Base-by-base conservation (phyloP, 2,113 vertebrate genomes). In the Nothobranchius furzeri region DNA sequence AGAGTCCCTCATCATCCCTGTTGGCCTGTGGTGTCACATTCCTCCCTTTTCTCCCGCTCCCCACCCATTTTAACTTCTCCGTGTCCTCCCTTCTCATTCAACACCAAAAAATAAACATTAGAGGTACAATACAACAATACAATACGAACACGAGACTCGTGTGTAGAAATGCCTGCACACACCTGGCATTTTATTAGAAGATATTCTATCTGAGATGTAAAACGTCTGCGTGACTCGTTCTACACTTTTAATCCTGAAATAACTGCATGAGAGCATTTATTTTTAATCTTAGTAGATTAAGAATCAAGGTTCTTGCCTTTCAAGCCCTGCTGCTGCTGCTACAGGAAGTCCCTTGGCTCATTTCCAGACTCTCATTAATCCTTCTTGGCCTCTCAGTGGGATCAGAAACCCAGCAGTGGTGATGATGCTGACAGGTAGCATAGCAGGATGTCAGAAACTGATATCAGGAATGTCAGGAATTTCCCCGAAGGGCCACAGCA, bases 21-120 rank as follows among this genome's bases (percentile, higher is more conserved):
- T 79, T 84, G 79, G 82, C 75, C 70, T 36, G 61, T 5, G 36
- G 73, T 82, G 79, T 78, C 82, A 82, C 84, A 89, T 91, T 91
- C 90, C 83, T 83, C 58, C 63, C 62, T 46, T 63, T 51, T 0
- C 46, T 63, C 61, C 36, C 65, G 12, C 51, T 40, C 35, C 15
- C 58, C 46, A 68, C 46, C 70, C 64, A 30, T 30, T 20, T 60
- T 79, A 85, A 77, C 73, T 53, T 58, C 68, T 40, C 57, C 62
- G 5, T n/a, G 12, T 76, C 70, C 67, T 40, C 40, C 36, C 4
- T 11, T 37, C 56, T 75, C 66, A 43, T 76, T 76, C 70, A 73
- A 43, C 73, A 57, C 69, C 72, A 35, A 68, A 40, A 61, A 60
- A 64, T 10, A 45, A 40, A 73, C 81, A 72, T 77, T 2, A 30